These are phyloP conservation scores for Porites evermanni DNA, from an alignment of 92 coral and sea anemone species.

Conservation along the genomic window DNA sequence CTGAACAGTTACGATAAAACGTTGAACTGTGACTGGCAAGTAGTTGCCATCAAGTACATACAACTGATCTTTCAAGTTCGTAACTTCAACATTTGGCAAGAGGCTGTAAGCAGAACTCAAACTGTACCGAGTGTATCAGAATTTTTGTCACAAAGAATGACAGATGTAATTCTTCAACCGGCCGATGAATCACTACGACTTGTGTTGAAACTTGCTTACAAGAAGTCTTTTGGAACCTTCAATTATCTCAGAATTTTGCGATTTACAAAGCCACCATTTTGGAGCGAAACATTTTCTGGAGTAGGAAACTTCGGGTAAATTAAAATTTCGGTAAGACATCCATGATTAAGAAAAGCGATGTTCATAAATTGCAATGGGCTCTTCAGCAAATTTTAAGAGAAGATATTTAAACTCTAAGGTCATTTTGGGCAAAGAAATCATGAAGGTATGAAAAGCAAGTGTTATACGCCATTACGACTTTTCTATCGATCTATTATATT, in stretches of 20 bases:
- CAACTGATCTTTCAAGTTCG: slow-evolving; percentile 41
- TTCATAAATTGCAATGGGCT: too few species aligned
- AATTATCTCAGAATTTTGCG: slow-evolving; percentile 27
- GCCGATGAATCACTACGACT: slow-evolving; percentile 40
- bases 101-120: slow-evolving; percentile 16
- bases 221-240: not conserved
- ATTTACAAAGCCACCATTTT: slow-evolving; percentile 45
- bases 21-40: slow-evolving; percentile 57
- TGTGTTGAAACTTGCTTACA: slow-evolving; percentile 31
- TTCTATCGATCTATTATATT: too few species aligned
- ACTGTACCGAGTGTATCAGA: slow-evolving; percentile 48
- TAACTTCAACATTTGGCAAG: slow-evolving; percentile 40
- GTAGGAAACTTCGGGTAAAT: slow-evolving; percentile 18
- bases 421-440: too few species aligned
- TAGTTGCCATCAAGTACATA: slow-evolving; percentile 34
- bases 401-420: too few species aligned
- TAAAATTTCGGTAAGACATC: too few species aligned
- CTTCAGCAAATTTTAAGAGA: too few species aligned
- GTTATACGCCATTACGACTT: too few species aligned
- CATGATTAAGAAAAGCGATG: too few species aligned
- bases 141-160: slow-evolving; percentile 46
- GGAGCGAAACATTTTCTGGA: slow-evolving; percentile 19
- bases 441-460: too few species aligned
- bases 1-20: slow-evolving; percentile 9
- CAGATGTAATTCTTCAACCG: slow-evolving; percentile 21